Evolutionary conservation across 1,140 invertebrate genomes (phyloP), one percentile per base, ranked within the genome.

Genomic region (Asbolus verrucosus): DNA sequence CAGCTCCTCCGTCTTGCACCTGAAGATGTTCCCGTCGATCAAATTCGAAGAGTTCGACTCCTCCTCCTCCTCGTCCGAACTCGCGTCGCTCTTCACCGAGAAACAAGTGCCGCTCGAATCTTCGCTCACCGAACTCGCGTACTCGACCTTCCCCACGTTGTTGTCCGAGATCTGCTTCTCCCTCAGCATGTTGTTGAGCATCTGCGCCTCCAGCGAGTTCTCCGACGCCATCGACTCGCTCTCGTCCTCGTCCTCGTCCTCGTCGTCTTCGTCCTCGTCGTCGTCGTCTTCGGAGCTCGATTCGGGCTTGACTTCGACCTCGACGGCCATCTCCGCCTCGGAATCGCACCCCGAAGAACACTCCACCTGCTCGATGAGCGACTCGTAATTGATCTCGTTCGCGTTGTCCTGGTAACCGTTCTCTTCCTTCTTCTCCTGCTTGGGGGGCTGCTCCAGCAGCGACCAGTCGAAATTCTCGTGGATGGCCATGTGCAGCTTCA

Each of bases 401-500:
- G 39, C 46, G 30, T 43, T 54, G 33, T 83, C 78, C 6, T 80
- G 79, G 0, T 77, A 75, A 2, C 77, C 73, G 14, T 79, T 78
- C 0, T 77, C 77, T 31, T 79, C 75, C 9, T 61, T 41, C 18
- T 70, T 72, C 5, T 43, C 30, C 9, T 62, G 13, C 16, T 69
- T 72, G 9, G 14, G 27, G 11, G n/a, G 38, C 13, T 70, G 82
- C 79, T 70, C 82, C 79, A 60, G 77, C 76, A 65, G 73, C 4
- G 63, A 75, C 80, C 74, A 81, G 70, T 81, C 82, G 38, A 83
- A 83, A 31, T 84, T 84, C 18, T 85, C 84, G 73, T 89, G 87
- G 30, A 88, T 87, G 13, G 83, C 83, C 82, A 85, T 85, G 66
- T 89, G 87, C 6, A 86, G 72, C 8, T 84, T 76, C 1, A 89